Percentiles rank a stretch among this genome's conserved stretches.
These are phyloP conservation scores for Bugulina stolonifera DNA, from an alignment of 2,888 invertebrate species.

Conservation along the genomic window DNA sequence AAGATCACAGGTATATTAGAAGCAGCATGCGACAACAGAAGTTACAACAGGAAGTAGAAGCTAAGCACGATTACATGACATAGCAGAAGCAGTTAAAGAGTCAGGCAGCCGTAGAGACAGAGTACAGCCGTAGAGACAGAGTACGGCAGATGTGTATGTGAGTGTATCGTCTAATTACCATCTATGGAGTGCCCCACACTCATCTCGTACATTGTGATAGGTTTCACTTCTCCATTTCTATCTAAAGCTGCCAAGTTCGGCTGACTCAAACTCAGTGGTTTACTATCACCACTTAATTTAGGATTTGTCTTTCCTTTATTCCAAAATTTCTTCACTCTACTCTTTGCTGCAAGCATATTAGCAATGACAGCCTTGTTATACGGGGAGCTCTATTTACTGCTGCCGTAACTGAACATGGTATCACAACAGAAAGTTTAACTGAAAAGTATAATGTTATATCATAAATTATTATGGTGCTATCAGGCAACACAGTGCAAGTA, in stretches of 20 bases:
- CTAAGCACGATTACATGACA: not conserved
- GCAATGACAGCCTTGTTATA: too few relatives aligned
- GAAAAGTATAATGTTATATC: too few relatives aligned
- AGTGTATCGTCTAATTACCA: not conserved
- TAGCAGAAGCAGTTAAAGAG: not conserved
- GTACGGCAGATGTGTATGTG: not conserved
- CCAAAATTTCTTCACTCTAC: constrained; percentile 25
- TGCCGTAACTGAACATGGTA: too few relatives aligned
- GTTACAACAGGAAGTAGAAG: not conserved
- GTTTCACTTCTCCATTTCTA: constrained; percentile 7
- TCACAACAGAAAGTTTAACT: too few relatives aligned
- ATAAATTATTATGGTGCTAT: too few relatives aligned
- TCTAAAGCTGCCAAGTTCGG: constrained; percentile 21
- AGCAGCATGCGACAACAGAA: too few relatives aligned
- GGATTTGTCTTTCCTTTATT: constrained; percentile 3
- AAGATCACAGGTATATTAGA: too few relatives aligned
- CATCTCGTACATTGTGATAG: constrained; percentile 22
- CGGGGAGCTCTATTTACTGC: too few relatives aligned
- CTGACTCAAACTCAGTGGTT: constrained; percentile 23
- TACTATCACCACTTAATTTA: constrained; percentile 19
- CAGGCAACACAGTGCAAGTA: too few relatives aligned
- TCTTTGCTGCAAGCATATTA: constrained; percentile 17
- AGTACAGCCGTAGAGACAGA: not conserved
- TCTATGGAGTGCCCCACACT: constrained; percentile 12
- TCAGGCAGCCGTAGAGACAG: not conserved